Percentiles rank a stretch among this genome's conserved stretches.
These are phyloP conservation scores for Caenorhabditis sp. DNA, from an alignment of 2,888 invertebrate species.

Conservation along the genomic window DNA sequence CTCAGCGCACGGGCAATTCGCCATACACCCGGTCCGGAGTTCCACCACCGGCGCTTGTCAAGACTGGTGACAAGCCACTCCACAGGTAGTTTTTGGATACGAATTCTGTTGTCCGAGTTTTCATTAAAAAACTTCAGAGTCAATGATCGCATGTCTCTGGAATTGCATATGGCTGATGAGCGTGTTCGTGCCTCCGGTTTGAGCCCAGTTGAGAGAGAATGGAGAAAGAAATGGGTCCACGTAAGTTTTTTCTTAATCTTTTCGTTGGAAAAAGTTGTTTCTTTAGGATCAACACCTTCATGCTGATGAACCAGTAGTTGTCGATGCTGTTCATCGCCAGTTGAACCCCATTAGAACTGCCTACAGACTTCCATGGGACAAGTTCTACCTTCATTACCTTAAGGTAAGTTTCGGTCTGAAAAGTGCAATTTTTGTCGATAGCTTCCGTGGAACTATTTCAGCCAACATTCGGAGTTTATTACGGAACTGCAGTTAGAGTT, in stretches of 20 bases:
- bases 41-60: conserved; percentile 78
- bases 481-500: conserved; percentile 78
- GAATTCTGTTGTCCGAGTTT: no score
- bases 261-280: neutral
- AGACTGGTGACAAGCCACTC: conserved; percentile 77
- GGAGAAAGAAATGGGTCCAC: conserved; percentile 79
- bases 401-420: conserved; percentile 51
- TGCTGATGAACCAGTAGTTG: conserved; percentile 82
- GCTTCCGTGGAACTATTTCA: conserved; percentile 44
- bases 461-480: conserved; percentile 81
- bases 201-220: conserved; percentile 81
- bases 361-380: conserved; percentile 82
- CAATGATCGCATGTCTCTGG: conserved; percentile 82
- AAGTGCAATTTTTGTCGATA: neutral
- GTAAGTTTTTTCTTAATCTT: conserved; percentile 43
- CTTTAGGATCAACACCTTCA: conserved; percentile 82
- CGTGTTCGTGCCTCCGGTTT: conserved; percentile 79
- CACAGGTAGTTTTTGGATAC: conserved; percentile 71
- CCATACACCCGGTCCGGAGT: conserved; percentile 82
- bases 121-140: conserved; percentile 59
- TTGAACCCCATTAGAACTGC: conserved; percentile 82
- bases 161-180: conserved; percentile 82
- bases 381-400: conserved; percentile 80
- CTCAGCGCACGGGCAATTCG: conserved; percentile 78
- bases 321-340: conserved; percentile 82